These are phyloP conservation scores for Dunckerocampus dactyliophorus DNA, from an alignment of 2,113 vertebrate species.

Conservation along the genomic window DNA sequence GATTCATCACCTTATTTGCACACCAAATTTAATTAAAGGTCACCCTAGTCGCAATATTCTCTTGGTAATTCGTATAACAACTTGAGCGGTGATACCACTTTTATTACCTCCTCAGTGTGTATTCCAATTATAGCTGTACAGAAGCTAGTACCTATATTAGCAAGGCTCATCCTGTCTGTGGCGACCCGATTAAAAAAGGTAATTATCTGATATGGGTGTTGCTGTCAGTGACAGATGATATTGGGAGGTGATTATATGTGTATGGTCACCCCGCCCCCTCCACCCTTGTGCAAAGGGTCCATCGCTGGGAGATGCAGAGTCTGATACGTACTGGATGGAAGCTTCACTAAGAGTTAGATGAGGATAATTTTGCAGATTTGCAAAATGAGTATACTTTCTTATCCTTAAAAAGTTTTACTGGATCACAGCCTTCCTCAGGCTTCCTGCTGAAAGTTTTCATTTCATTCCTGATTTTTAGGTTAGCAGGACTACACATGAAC, in stretches of 20 bases:
- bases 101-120: constrained; percentile 48
- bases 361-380: neutral
- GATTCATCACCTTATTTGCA: constrained; percentile 48
- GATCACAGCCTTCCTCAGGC: no score
- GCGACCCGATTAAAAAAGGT: constrained; percentile 51
- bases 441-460: no score
- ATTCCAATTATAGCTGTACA: constrained; percentile 35
- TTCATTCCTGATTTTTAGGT: no score
- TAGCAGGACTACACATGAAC: no score
- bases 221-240: constrained; percentile 69
- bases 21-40: constrained; percentile 61
- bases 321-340: constrained; percentile 33
- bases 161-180: constrained; percentile 40
- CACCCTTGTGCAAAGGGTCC: constrained; percentile 55
- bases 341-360: no score
- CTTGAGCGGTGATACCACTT: constrained; percentile 27
- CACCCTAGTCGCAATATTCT: constrained; percentile 52
- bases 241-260: constrained; percentile 49
- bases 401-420: neutral
- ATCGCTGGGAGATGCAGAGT: constrained; percentile 43
- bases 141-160: constrained; percentile 10
- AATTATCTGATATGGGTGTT: constrained; percentile 69
- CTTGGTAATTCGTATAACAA: constrained; percentile 48
- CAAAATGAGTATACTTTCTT: neutral
- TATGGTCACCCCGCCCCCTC: constrained; percentile 17